Percentiles rank a stretch among this genome's conserved stretches.
These are phyloP conservation scores for Xanthia icteritia DNA, from an alignment of 2,888 invertebrate species.

Conservation along the genomic window DNA sequence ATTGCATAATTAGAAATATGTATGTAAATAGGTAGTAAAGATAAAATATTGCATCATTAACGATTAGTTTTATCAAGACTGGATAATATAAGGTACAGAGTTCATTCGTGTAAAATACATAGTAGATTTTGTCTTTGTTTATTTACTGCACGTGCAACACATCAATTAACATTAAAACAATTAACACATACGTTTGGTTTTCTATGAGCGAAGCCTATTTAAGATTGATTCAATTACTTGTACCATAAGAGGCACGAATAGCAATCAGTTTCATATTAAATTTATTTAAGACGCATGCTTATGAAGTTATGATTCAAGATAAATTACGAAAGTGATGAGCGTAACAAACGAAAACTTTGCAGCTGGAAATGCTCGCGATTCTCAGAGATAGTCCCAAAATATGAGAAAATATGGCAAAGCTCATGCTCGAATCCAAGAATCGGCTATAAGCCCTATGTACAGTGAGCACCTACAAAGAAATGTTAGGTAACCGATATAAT, in stretches of 20 bases:
- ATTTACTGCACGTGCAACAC: conserved; percentile 43
- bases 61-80: conserved; percentile 36
- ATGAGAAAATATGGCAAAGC: conserved; percentile 46
- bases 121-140: conserved; percentile 42
- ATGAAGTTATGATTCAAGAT: conserved; percentile 9
- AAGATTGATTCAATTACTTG: conserved; percentile 38
- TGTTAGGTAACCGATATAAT: conserved; percentile 20
- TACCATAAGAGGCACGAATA: neutral
- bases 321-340: conserved; percentile 6
- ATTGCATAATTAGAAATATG: conserved; percentile 30
- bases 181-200: conserved; percentile 32
- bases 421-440: conserved; percentile 22
- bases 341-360: conserved; percentile 14
- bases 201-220: conserved; percentile 8
- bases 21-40: conserved; percentile 12
- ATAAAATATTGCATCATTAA: conserved; percentile 5
- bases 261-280: conserved; percentile 5
- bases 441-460: conserved; percentile 6
- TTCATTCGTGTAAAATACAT: conserved; percentile 16
- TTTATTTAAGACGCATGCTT: neutral
- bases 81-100: conserved; percentile 25
- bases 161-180: conserved; percentile 47
- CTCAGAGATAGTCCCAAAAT: conserved; percentile 15
- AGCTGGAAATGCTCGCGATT: neutral
- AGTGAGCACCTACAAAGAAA: neutral